Conservation (phyloP, 2,888 invertebrate genomes). For the Horisme vitalbata region DNA sequence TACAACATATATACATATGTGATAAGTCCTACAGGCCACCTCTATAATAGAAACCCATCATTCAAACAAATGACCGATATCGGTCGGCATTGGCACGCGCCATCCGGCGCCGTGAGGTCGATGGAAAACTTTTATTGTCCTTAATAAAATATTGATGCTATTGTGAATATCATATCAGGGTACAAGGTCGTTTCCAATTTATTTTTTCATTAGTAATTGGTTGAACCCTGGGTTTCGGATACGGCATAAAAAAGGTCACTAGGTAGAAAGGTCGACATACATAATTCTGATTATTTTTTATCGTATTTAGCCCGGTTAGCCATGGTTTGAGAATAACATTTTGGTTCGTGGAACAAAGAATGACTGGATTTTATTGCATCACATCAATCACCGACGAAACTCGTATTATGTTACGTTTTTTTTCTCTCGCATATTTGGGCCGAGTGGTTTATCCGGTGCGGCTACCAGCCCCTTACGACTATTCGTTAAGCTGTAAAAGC, state of each 20-base stretch:
- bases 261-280: no score
- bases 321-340: not conserved
- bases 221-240: no score
- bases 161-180: not conserved
- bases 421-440: slow-evolving; percentile 68
- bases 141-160: slow-evolving; percentile 2
- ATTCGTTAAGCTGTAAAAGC: slow-evolving; percentile 44
- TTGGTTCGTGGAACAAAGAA: slow-evolving; percentile 13
- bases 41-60: slow-evolving; percentile 23
- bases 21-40: slow-evolving; percentile 11
- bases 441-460: slow-evolving; percentile 48
- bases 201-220: no score
- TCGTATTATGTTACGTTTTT: slow-evolving; percentile 54
- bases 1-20: no score
- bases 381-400: slow-evolving; percentile 45
- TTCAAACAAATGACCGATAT: slow-evolving; percentile 34
- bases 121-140: slow-evolving; percentile 11
- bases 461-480: slow-evolving; percentile 16
- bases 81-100: slow-evolving; percentile 36
- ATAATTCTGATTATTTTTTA: no score
- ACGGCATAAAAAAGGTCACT: no score
- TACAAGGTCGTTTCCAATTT: not conserved
- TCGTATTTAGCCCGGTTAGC: no score
- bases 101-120: slow-evolving; percentile 38
- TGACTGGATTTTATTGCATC: slow-evolving; percentile 19